phyloP scores from a whole-genome alignment of 1,140 invertebrate species.

The Papilio xuthus region DNA sequence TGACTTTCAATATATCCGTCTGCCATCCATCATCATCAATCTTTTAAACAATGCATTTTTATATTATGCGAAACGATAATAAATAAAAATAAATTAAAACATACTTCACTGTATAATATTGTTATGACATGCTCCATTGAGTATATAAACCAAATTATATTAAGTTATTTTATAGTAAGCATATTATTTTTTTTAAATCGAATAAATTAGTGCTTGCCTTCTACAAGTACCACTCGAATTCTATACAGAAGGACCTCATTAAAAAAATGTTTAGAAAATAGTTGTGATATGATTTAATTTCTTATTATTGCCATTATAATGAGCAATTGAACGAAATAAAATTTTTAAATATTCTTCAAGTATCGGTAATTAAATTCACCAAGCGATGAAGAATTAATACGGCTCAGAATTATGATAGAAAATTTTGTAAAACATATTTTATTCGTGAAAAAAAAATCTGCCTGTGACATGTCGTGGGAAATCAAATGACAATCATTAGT shows the following conservation, averaged over 20 bases:
- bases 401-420: constrained; percentile 13
- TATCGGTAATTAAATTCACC: constrained; percentile 17
- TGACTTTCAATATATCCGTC: not conserved
- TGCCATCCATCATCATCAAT: constrained; percentile 20
- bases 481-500: constrained; percentile 38
- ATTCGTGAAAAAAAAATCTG: constrained; percentile 7
- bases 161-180: too few relatives aligned
- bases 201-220: not conserved
- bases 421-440: constrained; percentile 12
- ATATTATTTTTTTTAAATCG: too few relatives aligned
- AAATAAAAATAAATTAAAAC: not conserved
- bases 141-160: too few relatives aligned
- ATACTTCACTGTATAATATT: not conserved
- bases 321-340: not conserved
- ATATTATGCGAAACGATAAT: not conserved
- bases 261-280: not conserved
- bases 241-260: too few relatives aligned
- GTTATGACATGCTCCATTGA: not conserved
- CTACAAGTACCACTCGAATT: too few relatives aligned
- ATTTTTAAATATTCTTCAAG: not conserved
- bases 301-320: not conserved
- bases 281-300: not conserved
- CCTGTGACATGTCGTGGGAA: constrained; percentile 23
- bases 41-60: constrained; percentile 1
- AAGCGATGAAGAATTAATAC: constrained; percentile 3